phyloP scores from a whole-genome alignment of 2,797 vertebrate species.

The Acanthopagrus latus region DNA sequence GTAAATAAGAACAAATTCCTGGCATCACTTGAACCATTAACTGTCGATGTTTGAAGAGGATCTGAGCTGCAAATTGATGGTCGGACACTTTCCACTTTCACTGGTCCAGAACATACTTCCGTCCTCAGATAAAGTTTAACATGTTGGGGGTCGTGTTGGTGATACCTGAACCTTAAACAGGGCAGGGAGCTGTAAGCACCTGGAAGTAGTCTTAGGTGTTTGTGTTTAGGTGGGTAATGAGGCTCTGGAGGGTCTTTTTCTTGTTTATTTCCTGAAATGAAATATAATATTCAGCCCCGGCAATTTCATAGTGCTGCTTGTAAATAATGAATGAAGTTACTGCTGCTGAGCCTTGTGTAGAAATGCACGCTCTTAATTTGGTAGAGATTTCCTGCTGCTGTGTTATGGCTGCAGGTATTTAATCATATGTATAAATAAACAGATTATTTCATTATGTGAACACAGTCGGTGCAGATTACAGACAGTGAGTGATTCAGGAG shows the following conservation, averaged over 20 bases:
- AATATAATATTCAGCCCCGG: neutral
- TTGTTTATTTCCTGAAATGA: neutral
- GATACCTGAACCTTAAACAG: too few relatives aligned
- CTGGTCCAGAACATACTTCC: too few relatives aligned
- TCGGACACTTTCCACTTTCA: neutral
- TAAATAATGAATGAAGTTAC: neutral
- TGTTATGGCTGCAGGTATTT: neutral
- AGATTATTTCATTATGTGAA: neutral
- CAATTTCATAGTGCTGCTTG: neutral
- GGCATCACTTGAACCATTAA: neutral
- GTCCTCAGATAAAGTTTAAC: neutral
- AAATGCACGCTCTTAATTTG: neutral
- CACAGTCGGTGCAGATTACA: neutral
- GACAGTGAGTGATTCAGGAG: too few relatives aligned
- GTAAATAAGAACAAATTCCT: neutral
- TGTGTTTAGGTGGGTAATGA: neutral
- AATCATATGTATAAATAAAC: neutral
- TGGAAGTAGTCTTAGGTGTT: too few relatives aligned
- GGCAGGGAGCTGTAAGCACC: too few relatives aligned
- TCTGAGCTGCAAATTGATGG: neutral
- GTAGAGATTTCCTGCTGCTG: neutral
- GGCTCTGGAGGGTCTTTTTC: neutral
- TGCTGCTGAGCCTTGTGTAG: neutral
- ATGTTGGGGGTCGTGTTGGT: too few relatives aligned
- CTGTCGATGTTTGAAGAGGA: neutral